Evolutionary conservation across 2,888 invertebrate genomes (phyloP).

Genomic region (Xylocampa areola): DNA sequence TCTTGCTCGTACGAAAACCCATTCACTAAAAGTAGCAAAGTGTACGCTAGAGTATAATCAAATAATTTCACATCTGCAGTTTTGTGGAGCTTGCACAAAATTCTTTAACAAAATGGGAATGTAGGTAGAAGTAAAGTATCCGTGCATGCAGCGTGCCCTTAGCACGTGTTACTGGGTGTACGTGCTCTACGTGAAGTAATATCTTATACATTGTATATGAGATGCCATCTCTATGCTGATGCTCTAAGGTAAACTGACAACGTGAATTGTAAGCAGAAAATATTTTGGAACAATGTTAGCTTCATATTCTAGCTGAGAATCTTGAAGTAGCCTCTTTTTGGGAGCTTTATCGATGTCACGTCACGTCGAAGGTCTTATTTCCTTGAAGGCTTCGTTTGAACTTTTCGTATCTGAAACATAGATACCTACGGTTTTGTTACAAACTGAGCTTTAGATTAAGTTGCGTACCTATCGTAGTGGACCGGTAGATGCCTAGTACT

Average conservation of each 20-base stretch:
- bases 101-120: constrained; percentile 18
- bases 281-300: constrained; percentile 1
- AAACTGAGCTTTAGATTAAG: no score
- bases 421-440: no score
- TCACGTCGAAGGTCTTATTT: no score
- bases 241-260: constrained; percentile 9
- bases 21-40: constrained; percentile 18
- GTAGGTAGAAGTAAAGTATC: constrained; percentile 21
- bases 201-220: constrained; percentile 32
- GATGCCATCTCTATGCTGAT: constrained; percentile 38
- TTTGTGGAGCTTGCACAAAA: constrained; percentile 17
- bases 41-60: constrained; percentile 11
- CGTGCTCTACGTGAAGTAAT: constrained; percentile 28
- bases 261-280: constrained; percentile 7
- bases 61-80: constrained; percentile 29
- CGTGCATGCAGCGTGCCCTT: constrained; percentile 14
- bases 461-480: no score
- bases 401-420: no score
- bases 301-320: neutral
- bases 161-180: constrained; percentile 38
- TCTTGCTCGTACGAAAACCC: constrained; percentile 9
- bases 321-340: neutral
- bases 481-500: no score
- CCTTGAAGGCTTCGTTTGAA: no score
- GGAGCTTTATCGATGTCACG: no score